A percentile compares a stretch with the other conserved stretches of the same genome.
These are phyloP conservation scores for Lethenteron camtschaticum DNA, from an alignment of 2,113 vertebrate genomes.

Conservation along the genomic window DNA sequence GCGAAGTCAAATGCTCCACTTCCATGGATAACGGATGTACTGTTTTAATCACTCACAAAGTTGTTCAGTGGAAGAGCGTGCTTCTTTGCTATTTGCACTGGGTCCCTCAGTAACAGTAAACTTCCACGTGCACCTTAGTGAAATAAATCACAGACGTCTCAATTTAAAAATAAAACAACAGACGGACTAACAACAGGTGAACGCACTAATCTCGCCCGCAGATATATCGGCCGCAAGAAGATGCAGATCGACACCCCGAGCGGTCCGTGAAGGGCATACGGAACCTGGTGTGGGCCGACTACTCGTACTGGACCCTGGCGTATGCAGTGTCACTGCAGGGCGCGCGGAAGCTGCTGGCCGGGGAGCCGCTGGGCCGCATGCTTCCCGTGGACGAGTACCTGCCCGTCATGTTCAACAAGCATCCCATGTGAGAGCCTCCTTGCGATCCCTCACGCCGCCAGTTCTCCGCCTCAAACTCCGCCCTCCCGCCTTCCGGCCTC, in stretches of 20 bases:
- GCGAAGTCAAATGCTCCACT: no score
- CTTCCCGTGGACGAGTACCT: slow-evolving; percentile 74
- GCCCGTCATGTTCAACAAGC: slow-evolving; percentile 69
- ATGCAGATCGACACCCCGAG: slow-evolving; percentile 63
- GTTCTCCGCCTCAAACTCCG: background rate
- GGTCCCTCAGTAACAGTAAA: no score
- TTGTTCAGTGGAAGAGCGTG: no score
- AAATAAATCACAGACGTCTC: no score
- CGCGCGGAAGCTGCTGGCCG: slow-evolving; percentile 47
- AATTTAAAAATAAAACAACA: no score
- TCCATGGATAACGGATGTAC: no score
- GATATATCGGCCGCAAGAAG: slow-evolving; percentile 67
- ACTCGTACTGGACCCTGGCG: slow-evolving; percentile 72
- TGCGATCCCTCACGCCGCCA: background rate
- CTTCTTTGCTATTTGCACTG: no score
- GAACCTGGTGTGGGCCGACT: slow-evolving; percentile 61
- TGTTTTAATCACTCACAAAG: no score
- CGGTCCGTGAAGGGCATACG: slow-evolving; percentile 47
- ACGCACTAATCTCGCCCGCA: slow-evolving; percentile 13
- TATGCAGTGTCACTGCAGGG: slow-evolving; percentile 59
- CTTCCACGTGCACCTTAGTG: no score
- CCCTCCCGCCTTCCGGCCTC: background rate
- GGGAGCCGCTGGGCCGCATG: slow-evolving; percentile 40
- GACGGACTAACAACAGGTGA: no score
- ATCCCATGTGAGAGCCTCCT: slow-evolving; percentile 42